Evolutionary conservation across 2,113 vertebrate genomes (phyloP).

Genomic region (Steatornis caripensis): DNA sequence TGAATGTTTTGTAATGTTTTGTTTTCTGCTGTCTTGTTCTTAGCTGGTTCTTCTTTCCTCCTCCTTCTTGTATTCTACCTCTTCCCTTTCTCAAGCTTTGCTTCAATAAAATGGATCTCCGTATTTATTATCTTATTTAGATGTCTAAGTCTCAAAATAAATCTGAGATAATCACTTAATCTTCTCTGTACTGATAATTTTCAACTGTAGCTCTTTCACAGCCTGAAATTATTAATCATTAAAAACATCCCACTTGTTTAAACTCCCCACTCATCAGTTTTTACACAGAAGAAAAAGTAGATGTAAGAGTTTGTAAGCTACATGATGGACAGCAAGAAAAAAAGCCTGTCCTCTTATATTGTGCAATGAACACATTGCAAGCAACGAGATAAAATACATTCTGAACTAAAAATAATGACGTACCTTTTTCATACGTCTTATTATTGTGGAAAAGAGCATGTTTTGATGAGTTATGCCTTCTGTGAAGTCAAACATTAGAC

Average conservation of each 20-base stretch:
- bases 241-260: background rate
- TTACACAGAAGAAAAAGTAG: background rate
- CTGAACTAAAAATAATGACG: background rate
- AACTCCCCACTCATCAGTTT: background rate
- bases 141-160: background rate
- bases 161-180: background rate
- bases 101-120: background rate
- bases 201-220: background rate
- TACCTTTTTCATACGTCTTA: background rate
- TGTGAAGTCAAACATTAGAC: background rate
- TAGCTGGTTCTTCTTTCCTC: background rate
- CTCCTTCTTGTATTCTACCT: background rate
- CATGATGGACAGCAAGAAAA: background rate
- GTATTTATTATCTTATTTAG: background rate
- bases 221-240: background rate
- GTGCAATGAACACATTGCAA: background rate
- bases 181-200: background rate
- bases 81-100: background rate
- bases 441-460: background rate
- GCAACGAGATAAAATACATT: background rate
- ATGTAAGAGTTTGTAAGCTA: background rate
- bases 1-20: background rate
- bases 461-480: background rate
- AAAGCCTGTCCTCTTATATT: fast-evolving
- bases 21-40: background rate